phyloP scores from a whole-genome alignment of 1,140 invertebrate genomes.

The Pseudomyrmex flavicornis region DNA sequence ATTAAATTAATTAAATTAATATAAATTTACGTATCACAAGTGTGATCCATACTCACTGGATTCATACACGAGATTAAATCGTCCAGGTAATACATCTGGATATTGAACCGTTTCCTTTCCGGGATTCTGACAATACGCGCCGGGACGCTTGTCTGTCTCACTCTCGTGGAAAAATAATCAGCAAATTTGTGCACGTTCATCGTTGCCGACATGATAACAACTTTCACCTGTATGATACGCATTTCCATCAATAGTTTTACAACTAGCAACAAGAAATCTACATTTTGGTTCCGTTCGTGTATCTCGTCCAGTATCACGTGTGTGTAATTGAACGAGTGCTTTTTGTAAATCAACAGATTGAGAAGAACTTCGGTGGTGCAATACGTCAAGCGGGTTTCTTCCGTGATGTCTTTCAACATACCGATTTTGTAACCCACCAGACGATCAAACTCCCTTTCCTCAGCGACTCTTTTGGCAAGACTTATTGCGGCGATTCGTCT shows the following conservation, averaged over 20 bases:
- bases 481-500: slow-evolving; percentile 94
- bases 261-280: slow-evolving; percentile 96
- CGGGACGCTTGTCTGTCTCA: slow-evolving; percentile 79
- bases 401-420: slow-evolving; percentile 86
- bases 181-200: slow-evolving; percentile 89
- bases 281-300: slow-evolving; percentile 98
- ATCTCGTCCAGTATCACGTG: slow-evolving; percentile 98
- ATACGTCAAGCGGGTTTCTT: slow-evolving; percentile 93
- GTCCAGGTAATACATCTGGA: slow-evolving; percentile 90
- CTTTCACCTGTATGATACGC: slow-evolving; percentile 90
- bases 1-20: too few species aligned
- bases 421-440: slow-evolving; percentile 94
- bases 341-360: slow-evolving; percentile 89
- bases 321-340: slow-evolving; percentile 89
- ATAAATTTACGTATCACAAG: neutral
- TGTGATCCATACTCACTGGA: slow-evolving; percentile 73
- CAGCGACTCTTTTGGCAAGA: slow-evolving; percentile 91
- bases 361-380: slow-evolving; percentile 93
- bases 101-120: slow-evolving; percentile 85
- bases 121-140: slow-evolving; percentile 87
- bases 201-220: slow-evolving; percentile 96
- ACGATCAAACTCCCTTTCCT: slow-evolving; percentile 91
- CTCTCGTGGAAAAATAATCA: slow-evolving; percentile 89
- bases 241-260: slow-evolving; percentile 92
- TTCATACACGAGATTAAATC: slow-evolving; percentile 83